These are phyloP conservation scores for Heliocidaris tuberculata DNA, from an alignment of 35 echinoderm and acorn worm species.

Conservation along the genomic window DNA sequence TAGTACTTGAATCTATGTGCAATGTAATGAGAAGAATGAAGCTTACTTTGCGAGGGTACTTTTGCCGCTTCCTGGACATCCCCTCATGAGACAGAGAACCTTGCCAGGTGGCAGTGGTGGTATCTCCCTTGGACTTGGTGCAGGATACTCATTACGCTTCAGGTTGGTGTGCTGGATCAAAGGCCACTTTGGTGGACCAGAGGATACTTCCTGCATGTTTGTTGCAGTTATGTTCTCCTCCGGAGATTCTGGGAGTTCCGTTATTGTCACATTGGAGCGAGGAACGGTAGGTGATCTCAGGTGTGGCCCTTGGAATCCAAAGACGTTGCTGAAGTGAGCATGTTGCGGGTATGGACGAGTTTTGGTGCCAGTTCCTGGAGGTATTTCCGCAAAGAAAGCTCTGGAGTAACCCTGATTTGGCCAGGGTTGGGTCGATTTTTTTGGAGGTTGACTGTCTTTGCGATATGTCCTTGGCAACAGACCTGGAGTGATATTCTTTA, in stretches of 20 bases:
- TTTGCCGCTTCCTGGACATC: constrained; percentile 90
- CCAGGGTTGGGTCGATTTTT: not conserved
- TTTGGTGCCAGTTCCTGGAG: not conserved
- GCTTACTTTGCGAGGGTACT: constrained; percentile 84
- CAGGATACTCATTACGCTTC: not conserved
- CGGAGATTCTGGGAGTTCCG: not conserved
- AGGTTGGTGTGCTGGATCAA: not conserved
- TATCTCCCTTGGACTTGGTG: not conserved
- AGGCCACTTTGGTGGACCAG: not conserved
- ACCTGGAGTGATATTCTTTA: not conserved
- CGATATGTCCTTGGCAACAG: not conserved
- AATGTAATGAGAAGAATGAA: not conserved
- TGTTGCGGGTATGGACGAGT: not conserved
- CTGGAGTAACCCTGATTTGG: not conserved
- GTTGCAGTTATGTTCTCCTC: not conserved
- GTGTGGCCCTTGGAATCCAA: not conserved
- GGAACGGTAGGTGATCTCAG: not conserved
- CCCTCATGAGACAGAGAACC: constrained; percentile 92
- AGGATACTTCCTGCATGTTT: not conserved
- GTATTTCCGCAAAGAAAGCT: not conserved
- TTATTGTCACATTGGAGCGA: not conserved
- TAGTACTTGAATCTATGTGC: not conserved
- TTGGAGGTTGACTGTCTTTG: not conserved
- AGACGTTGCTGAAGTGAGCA: not conserved
- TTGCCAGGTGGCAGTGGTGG: constrained; percentile 70